Percentiles rank a stretch among this genome's conserved stretches.
phyloP scores from a whole-genome alignment of 2,888 invertebrate species.

The Melanchra persicariae region DNA sequence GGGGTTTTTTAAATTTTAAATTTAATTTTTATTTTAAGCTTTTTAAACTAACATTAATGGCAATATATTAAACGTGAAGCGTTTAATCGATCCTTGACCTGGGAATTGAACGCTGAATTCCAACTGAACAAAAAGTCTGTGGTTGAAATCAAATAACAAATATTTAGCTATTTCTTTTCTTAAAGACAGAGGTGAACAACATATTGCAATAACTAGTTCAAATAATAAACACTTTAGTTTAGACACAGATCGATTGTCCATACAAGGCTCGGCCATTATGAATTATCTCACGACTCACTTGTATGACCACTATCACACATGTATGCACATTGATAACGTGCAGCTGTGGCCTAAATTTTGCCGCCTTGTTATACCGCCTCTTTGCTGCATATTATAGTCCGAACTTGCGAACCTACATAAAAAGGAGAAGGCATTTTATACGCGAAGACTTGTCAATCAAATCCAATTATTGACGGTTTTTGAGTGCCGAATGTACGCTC shows the following conservation, averaged over 20 bases:
- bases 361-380: constrained; percentile 69
- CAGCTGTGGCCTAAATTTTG: constrained; percentile 89
- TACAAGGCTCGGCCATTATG: constrained; percentile 78
- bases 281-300: constrained; percentile 72
- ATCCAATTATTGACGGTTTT: not conserved
- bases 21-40: no score
- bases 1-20: no score
- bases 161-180: not conserved
- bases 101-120: not conserved
- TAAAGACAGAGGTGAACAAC: constrained; percentile 40
- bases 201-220: constrained; percentile 40
- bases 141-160: no score
- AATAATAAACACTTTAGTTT: constrained; percentile 42
- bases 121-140: not conserved
- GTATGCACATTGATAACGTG: constrained; percentile 79
- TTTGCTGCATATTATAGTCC: constrained; percentile 52
- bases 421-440: constrained; percentile 61
- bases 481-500: no score
- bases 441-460: no score
- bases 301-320: constrained; percentile 78
- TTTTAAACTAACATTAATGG: no score
- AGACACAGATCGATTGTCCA: constrained; percentile 60
- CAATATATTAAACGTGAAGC: no score
- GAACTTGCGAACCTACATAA: constrained; percentile 59
- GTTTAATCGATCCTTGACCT: no score